Conservation (phyloP, 2,888 invertebrate species). For the Erpobdella octoculata region DNA sequence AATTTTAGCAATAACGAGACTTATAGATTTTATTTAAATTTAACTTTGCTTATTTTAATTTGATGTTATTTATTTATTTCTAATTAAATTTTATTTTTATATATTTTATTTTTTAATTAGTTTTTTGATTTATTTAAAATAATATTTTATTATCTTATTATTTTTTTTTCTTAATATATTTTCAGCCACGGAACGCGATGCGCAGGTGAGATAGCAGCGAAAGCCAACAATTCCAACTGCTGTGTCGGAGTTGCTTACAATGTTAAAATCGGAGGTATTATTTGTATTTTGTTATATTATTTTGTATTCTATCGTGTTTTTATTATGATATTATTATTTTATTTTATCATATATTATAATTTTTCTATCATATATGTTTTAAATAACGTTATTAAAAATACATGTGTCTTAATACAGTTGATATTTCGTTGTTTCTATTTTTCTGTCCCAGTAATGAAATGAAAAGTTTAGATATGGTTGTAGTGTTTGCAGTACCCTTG, state of each 20-base stretch:
- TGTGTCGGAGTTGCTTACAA: constrained; percentile 84
- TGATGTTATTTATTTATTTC: neutral
- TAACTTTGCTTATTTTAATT: constrained; percentile 1
- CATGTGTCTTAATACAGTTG: neutral
- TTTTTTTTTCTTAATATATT: neutral
- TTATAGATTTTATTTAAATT: neutral
- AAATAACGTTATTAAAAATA: too few species aligned
- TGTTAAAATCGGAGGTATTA: constrained; percentile 67
- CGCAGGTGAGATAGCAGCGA: constrained; percentile 39
- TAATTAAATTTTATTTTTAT: neutral
- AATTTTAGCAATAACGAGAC: neutral
- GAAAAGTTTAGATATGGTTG: too few species aligned
- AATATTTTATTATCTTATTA: neutral
- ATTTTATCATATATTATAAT: too few species aligned
- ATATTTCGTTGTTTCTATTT: too few species aligned
- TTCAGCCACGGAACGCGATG: constrained; percentile 37
- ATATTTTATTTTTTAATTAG: neutral
- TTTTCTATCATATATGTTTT: too few species aligned
- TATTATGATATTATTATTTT: too few species aligned
- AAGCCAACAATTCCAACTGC: constrained; percentile 67
- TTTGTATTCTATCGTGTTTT: too few species aligned
- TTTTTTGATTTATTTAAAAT: neutral
- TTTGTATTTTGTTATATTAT: neutral
- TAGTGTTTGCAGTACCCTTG: too few species aligned
- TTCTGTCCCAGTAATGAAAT: too few species aligned